Evolutionary conservation across 2,113 vertebrate genomes (phyloP).

Genomic region (Uropsilus gracilis): DNA sequence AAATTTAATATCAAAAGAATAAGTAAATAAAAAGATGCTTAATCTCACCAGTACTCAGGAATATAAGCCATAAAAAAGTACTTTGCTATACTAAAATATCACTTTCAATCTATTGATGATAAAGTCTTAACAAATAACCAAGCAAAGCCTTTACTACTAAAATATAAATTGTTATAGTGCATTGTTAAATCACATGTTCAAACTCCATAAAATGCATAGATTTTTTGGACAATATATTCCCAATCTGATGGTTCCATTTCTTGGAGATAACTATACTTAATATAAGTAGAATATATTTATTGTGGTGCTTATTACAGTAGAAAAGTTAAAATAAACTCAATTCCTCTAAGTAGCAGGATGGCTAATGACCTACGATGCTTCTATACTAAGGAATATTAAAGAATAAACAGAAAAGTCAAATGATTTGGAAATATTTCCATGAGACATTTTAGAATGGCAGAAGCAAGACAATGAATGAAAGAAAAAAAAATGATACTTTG

Average conservation of each 20-base stretch:
- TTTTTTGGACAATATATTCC: not conserved
- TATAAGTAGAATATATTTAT: not conserved
- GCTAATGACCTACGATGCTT: not conserved
- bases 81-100: not conserved
- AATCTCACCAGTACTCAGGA: not conserved
- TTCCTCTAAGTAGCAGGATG: not conserved
- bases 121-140: not conserved
- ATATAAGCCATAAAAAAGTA: not conserved
- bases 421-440: not conserved
- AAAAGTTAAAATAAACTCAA: conserved; percentile 7
- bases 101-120: not conserved
- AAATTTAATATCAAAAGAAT: not conserved
- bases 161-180: not conserved
- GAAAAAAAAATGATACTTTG: not conserved
- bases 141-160: not conserved
- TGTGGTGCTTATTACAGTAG: not conserved
- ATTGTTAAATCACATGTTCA: not conserved
- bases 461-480: too few relatives aligned
- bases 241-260: not conserved
- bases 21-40: not conserved
- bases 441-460: not conserved
- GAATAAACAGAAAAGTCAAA: not conserved
- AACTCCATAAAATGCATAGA: not conserved
- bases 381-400: not conserved
- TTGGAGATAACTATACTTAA: not conserved